Conservation (phyloP, 2,888 invertebrate genomes). For the Oxystoma pomonae region DNA sequence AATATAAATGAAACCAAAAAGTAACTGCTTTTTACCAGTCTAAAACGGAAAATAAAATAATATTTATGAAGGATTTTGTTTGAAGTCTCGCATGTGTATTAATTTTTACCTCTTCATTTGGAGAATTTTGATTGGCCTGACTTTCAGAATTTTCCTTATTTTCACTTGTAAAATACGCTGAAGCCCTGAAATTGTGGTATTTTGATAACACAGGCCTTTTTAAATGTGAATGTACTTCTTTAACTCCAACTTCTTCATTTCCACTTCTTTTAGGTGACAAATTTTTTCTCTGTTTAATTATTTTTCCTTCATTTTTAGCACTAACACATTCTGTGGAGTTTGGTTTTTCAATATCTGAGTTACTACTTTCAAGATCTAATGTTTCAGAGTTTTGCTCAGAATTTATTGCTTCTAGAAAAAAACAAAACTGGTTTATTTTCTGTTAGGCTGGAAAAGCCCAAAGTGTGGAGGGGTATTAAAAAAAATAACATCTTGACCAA, state of each 20-base stretch:
- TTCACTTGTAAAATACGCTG: neutral
- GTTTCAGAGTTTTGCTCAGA: constrained; percentile 1
- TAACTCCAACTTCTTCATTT: too few relatives aligned
- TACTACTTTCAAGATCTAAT: neutral
- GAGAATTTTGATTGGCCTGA: neutral
- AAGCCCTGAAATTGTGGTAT: neutral
- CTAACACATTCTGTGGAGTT: neutral
- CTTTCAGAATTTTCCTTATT: neutral
- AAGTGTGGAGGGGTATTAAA: too few relatives aligned
- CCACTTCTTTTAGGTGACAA: too few relatives aligned
- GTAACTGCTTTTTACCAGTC: constrained; percentile 41
- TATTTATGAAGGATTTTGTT: too few relatives aligned
- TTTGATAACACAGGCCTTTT: neutral
- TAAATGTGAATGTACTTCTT: neutral
- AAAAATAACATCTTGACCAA: too few relatives aligned
- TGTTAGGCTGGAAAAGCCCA: neutral
- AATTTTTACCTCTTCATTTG: neutral
- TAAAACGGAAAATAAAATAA: neutral
- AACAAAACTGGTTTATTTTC: neutral
- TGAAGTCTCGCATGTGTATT: too few relatives aligned
- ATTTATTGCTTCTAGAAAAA: constrained; percentile 31
- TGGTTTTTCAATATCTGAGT: neutral
- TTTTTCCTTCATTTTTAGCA: too few relatives aligned
- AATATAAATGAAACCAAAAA: constrained; percentile 51
- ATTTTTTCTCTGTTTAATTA: too few relatives aligned